Base-by-base conservation (phyloP, 2,888 invertebrate species). In the Julus scanicus region DNA sequence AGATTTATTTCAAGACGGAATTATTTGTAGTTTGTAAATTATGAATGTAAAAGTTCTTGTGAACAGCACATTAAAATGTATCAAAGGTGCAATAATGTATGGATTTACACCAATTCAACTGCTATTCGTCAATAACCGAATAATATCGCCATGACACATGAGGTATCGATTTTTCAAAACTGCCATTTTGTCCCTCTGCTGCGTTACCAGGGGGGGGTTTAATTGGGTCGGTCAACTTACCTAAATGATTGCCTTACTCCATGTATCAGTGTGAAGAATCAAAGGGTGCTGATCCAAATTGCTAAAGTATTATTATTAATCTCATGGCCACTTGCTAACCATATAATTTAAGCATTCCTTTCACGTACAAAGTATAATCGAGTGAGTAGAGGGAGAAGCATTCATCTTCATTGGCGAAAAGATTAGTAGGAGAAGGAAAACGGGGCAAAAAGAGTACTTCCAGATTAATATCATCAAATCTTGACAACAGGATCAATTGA, bases 381-480 rank as follows among this genome's bases (percentile, higher is more conserved):
- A 20, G 29, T 29, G 71, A 29, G 29, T 8, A 9, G 71, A n/a
- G 11, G 71, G 20, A 71, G 71, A 71, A 9, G 29, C 57, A 57
- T 57, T 57, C 57, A 57, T 57, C 57, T 57, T 71, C 71, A n/a
- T 29, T n/a, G 71, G 71, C 29, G 29, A 3, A 29, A 71, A 71
- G 71, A 71, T 71, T 71, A 71, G 71, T n/a, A n/a, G 8, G 9
- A 71, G 29, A 71, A 71, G 29, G 71, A 71, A 71, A 71, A 29
- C 29, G 6, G 29, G 71, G 29, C 8, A 29, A 57, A 71, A 71
- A 29, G n/a, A 71, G 71, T 29, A 71, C 71, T 71, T 71, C n/a
- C 71, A 71, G 71, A 71, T 63, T 63, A 63, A 63, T 63, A 63
- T 63, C 63, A 17, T 63, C 63, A 63, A 63, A 63, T 71, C 71